Conservation (phyloP, 2,797 vertebrate genomes). For the Hyperoplus lanceolatus region DNA sequence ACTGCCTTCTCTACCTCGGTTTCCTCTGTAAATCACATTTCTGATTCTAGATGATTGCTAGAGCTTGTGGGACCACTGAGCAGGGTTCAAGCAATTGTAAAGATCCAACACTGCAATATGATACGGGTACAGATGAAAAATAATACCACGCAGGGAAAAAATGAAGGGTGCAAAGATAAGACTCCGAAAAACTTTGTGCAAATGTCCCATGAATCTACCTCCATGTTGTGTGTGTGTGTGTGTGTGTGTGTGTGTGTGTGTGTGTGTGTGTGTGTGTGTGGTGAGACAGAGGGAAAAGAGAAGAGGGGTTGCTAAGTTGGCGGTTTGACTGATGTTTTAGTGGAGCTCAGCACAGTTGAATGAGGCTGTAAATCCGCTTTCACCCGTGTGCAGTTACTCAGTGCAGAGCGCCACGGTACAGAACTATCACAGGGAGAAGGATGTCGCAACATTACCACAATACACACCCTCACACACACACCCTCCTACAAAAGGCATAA, state of each 20-base stretch:
- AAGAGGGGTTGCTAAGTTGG: slow-evolving; percentile 60
- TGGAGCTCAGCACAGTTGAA: slow-evolving; percentile 71
- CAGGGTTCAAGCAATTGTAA: slow-evolving; percentile 1
- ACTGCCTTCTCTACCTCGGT: background rate
- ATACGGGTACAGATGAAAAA: slow-evolving; percentile 43
- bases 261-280: slow-evolving; percentile 9
- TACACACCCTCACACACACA: slow-evolving; percentile 25
- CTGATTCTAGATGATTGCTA: background rate
- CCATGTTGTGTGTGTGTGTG: slow-evolving; percentile 23
- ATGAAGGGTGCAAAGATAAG: slow-evolving; percentile 39
- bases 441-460: slow-evolving; percentile 62
- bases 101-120: slow-evolving; percentile 41
- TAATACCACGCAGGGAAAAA: slow-evolving; percentile 15
- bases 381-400: slow-evolving; percentile 74
- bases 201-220: slow-evolving; percentile 48
- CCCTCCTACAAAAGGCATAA: slow-evolving; percentile 66
- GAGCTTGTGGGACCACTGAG: background rate
- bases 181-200: slow-evolving; percentile 37
- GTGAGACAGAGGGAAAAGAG: slow-evolving; percentile 29
- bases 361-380: slow-evolving; percentile 74
- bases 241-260: slow-evolving; percentile 3
- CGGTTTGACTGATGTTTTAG: slow-evolving; percentile 74
- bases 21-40: slow-evolving; percentile 29
- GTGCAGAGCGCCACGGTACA: slow-evolving; percentile 54
- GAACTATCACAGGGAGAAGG: slow-evolving; percentile 67